phyloP scores from a whole-genome alignment of 2,888 invertebrate species.

The Diplolepis rosae region DNA sequence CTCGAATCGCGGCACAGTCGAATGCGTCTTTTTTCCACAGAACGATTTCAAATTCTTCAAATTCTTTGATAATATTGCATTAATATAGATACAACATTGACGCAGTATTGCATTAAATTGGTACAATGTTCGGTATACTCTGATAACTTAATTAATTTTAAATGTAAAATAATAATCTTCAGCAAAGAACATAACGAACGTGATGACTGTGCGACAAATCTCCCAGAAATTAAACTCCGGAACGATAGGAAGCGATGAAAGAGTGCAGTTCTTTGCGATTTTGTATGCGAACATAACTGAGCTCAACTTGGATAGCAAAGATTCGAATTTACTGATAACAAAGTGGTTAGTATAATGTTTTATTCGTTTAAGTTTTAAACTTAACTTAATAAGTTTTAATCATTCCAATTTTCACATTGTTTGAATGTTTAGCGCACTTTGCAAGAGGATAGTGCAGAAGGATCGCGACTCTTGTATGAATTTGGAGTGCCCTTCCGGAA shows the following conservation, averaged over 20 bases:
- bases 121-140: no score
- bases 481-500: conserved; percentile 68
- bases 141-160: conserved; percentile 30
- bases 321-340: conserved; percentile 48
- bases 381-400: background rate
- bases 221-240: conserved; percentile 72
- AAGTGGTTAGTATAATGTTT: conserved; percentile 56
- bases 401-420: no score
- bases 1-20: no score
- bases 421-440: conserved; percentile 65
- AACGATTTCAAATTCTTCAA: no score
- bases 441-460: conserved; percentile 59
- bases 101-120: no score
- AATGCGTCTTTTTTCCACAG: no score
- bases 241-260: conserved; percentile 60
- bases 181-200: conserved; percentile 76
- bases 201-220: conserved; percentile 79
- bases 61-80: no score
- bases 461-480: conserved; percentile 69
- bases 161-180: conserved; percentile 44
- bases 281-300: conserved; percentile 81
- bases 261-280: conserved; percentile 81
- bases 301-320: conserved; percentile 81
- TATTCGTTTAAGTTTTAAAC: background rate
- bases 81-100: no score